These are phyloP conservation scores for Mylabris phalerata DNA, from an alignment of 1,140 invertebrate species.

Conservation along the genomic window DNA sequence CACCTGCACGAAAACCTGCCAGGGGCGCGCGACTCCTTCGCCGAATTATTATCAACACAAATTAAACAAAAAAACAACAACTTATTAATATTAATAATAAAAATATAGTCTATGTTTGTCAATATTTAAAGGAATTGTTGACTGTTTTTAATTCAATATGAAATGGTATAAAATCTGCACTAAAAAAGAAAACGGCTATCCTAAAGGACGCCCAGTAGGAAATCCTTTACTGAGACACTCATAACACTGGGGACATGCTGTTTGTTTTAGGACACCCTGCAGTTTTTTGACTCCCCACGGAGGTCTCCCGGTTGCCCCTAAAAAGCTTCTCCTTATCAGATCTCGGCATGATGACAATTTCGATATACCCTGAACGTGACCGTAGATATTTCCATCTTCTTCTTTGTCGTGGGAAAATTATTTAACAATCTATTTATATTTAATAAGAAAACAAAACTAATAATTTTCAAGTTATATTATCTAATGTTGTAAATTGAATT, in stretches of 20 bases:
- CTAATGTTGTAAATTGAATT: constrained; percentile 22
- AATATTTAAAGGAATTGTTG: too few relatives aligned
- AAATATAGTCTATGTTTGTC: too few relatives aligned
- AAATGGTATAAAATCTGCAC: too few relatives aligned
- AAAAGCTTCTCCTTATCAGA: constrained; percentile 40
- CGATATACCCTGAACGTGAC: constrained; percentile 19
- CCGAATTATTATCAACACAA: too few relatives aligned
- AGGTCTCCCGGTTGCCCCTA: constrained; percentile 29
- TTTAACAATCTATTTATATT: background rate
- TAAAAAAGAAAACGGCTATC: constrained; percentile 11
- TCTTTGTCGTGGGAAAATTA: background rate
- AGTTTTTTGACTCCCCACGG: constrained; percentile 24
- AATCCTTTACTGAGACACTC: constrained; percentile 30
- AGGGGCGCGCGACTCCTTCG: too few relatives aligned
- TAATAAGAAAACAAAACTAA: background rate
- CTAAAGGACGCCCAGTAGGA: constrained; percentile 33
- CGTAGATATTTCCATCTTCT: constrained; percentile 1
- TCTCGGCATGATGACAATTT: constrained; percentile 43
- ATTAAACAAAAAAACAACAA: too few relatives aligned
- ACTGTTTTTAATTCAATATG: too few relatives aligned
- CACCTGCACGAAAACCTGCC: constrained; percentile 3
- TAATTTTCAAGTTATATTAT: background rate
- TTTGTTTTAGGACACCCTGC: constrained; percentile 40
- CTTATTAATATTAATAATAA: too few relatives aligned
- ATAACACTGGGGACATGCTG: constrained; percentile 36